Evolutionary conservation across 2,888 invertebrate species (phyloP).

Genomic region (Eupithecia insigniata): DNA sequence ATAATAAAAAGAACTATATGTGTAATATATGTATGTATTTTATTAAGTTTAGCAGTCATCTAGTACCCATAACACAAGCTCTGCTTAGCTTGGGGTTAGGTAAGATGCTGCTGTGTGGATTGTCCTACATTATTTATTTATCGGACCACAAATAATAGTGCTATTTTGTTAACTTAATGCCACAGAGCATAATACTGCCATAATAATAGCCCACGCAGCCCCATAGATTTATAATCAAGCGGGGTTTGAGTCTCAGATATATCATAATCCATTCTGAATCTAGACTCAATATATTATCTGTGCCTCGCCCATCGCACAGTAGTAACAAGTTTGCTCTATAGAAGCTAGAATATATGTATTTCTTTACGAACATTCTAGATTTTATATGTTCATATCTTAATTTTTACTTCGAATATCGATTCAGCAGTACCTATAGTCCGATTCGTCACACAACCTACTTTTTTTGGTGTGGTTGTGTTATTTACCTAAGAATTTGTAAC

Average conservation of each 20-base stretch:
- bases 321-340: constrained; percentile 48
- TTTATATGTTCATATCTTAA: constrained; percentile 1
- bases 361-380: background rate
- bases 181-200: constrained; percentile 49
- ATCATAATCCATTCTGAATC: constrained; percentile 56
- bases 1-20: no score
- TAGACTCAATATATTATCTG: constrained; percentile 52
- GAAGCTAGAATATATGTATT: constrained; percentile 39
- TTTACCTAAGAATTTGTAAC: constrained; percentile 12
- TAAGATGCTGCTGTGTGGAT: no score
- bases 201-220: constrained; percentile 49
- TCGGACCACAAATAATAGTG: constrained; percentile 4
- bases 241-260: constrained; percentile 47
- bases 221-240: constrained; percentile 44
- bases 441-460: no score
- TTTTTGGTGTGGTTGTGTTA: no score
- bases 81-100: no score
- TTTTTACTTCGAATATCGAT: no score
- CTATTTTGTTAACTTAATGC: constrained; percentile 25
- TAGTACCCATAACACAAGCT: no score
- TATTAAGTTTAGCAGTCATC: no score
- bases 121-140: background rate
- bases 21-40: no score
- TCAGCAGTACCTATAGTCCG: no score
- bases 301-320: constrained; percentile 49